phyloP scores from a whole-genome alignment of 1,140 invertebrate species.

The Scaptomyza hsui region DNA sequence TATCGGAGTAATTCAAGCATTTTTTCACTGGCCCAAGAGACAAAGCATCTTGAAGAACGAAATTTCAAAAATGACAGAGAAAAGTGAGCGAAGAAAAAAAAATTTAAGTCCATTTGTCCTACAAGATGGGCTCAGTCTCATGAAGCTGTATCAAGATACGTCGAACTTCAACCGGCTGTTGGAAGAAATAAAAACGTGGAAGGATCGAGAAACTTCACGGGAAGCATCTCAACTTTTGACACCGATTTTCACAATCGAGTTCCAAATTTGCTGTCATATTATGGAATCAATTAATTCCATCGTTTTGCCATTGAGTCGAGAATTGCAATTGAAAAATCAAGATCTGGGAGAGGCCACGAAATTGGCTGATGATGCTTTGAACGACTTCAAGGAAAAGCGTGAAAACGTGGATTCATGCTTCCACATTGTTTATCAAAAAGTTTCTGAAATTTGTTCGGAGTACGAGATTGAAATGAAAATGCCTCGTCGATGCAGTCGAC shows the following conservation, averaged over 20 bases:
- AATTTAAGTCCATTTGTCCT: constrained; percentile 1
- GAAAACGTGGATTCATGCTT: background rate
- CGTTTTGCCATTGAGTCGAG: background rate
- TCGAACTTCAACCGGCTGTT: background rate
- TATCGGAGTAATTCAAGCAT: no score
- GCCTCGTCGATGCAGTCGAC: constrained; percentile 1
- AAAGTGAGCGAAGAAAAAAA: constrained; percentile 3
- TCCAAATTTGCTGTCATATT: background rate
- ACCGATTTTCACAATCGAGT: background rate
- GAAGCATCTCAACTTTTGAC: background rate
- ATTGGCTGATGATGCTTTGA: no score
- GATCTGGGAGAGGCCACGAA: no score
- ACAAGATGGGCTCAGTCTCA: background rate
- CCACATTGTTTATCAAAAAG: background rate
- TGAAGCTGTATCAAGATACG: background rate
- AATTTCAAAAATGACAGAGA: background rate
- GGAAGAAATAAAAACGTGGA: constrained; percentile 1
- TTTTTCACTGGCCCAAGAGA: no score
- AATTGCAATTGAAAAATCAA: no score
- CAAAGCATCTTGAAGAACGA: no score
- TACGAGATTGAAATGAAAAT: background rate
- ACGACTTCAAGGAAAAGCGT: no score
- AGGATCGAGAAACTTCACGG: background rate
- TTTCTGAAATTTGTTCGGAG: constrained; percentile 2
- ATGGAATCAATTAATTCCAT: constrained; percentile 1